Conservation (phyloP, 1,140 invertebrate genomes). For the Drosophila auraria region DNA sequence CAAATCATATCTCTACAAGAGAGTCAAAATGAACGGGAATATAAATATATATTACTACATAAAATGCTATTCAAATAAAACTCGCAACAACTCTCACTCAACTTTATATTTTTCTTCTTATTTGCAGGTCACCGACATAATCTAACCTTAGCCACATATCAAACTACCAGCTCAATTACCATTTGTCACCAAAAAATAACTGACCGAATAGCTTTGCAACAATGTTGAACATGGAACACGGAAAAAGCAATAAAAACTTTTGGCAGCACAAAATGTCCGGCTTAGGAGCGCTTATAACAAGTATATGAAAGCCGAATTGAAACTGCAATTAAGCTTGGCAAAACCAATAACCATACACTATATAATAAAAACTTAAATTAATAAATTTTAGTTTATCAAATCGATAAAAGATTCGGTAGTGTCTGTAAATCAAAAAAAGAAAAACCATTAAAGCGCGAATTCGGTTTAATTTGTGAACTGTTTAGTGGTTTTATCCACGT, state of each 20-base stretch:
- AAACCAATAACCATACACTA: slow-evolving; percentile 5
- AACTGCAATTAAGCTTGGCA: slow-evolving; percentile 4
- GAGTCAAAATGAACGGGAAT: too few species aligned
- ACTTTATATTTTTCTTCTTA: neutral
- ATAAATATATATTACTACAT: too few species aligned
- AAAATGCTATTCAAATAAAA: neutral
- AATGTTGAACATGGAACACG: slow-evolving; percentile 46
- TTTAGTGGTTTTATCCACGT: slow-evolving; percentile 49
- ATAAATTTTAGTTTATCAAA: neutral
- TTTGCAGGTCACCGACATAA: slow-evolving; percentile 23
- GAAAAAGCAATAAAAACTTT: slow-evolving; percentile 47
- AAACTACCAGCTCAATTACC: slow-evolving; percentile 31
- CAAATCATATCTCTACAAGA: too few species aligned
- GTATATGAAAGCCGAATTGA: slow-evolving; percentile 51
- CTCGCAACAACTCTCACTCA: neutral
- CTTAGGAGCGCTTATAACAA: slow-evolving; percentile 34
- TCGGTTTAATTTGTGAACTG: slow-evolving; percentile 48
- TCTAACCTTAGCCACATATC: slow-evolving; percentile 33
- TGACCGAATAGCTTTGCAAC: slow-evolving; percentile 29
- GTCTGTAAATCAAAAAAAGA: slow-evolving; percentile 55
- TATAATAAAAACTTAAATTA: slow-evolving; percentile 14
- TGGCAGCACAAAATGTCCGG: slow-evolving; percentile 42
- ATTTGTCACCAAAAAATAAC: slow-evolving; percentile 12
- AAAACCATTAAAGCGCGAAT: slow-evolving; percentile 41
- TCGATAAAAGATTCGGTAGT: slow-evolving; percentile 13